Evolutionary conservation across 2,888 invertebrate genomes (phyloP).

Genomic region (Leptinotarsa tumamoca): DNA sequence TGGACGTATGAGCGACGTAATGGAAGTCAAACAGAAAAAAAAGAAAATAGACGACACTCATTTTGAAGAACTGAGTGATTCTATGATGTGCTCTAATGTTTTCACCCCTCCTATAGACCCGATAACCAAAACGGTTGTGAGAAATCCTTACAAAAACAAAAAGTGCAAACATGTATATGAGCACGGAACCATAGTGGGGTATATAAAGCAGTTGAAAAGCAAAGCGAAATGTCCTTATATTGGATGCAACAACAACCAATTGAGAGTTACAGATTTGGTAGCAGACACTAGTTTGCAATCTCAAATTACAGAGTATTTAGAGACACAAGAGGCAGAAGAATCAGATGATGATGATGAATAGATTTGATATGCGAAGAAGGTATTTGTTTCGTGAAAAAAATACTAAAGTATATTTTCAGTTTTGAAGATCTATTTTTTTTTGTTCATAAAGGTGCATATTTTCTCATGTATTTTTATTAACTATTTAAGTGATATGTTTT

Average conservation of each 20-base stretch:
- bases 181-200: slow-evolving; percentile 52
- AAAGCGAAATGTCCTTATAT: slow-evolving; percentile 59
- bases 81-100: slow-evolving; percentile 53
- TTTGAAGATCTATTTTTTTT: too few relatives aligned
- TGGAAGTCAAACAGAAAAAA: slow-evolving; percentile 47
- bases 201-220: slow-evolving; percentile 54
- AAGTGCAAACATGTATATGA: slow-evolving; percentile 60
- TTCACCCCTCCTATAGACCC: slow-evolving; percentile 59
- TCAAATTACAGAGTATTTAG: slow-evolving; percentile 51
- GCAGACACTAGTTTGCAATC: slow-evolving; percentile 49
- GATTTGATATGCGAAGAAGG: not conserved
- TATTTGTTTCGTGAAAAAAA: too few relatives aligned
- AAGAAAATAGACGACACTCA: slow-evolving; percentile 39
- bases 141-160: slow-evolving; percentile 54
- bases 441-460: too few relatives aligned
- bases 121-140: slow-evolving; percentile 55
- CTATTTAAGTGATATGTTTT: too few relatives aligned
- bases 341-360: slow-evolving; percentile 42
- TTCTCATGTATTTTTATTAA: too few relatives aligned
- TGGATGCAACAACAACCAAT: slow-evolving; percentile 53
- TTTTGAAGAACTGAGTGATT: slow-evolving; percentile 53
- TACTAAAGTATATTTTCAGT: too few relatives aligned
- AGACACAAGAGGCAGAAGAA: slow-evolving; percentile 34
- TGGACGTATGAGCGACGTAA: slow-evolving; percentile 41
- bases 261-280: slow-evolving; percentile 48